Evolutionary conservation across 2,113 vertebrate species (phyloP).

Genomic region (Trochalopteron elliotii): DNA sequence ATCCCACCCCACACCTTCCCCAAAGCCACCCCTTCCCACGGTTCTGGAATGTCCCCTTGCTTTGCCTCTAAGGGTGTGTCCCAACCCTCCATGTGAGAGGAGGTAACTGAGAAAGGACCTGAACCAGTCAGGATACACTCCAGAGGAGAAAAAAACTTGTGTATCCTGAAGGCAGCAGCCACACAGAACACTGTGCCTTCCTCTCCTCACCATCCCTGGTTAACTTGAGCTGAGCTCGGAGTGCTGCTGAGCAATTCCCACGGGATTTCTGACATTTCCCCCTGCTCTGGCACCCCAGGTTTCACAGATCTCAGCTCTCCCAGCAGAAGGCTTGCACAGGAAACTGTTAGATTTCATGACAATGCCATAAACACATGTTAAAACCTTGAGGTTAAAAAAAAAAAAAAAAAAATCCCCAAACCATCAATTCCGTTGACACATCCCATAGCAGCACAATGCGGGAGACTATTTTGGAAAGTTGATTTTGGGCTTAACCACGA

Average conservation of each 20-base stretch:
- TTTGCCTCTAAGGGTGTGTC: neutral
- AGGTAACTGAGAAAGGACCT: neutral
- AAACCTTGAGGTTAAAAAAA: neutral
- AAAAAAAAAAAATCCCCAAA: neutral
- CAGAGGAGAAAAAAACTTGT: neutral
- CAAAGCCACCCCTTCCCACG: neutral
- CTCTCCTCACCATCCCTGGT: no score
- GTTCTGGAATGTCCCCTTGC: neutral
- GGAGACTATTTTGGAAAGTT: neutral
- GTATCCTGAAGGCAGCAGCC: neutral
- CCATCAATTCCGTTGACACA: neutral
- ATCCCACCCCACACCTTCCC: neutral
- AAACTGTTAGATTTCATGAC: neutral
- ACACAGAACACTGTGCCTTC: neutral
- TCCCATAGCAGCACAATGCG: rapidly evolving
- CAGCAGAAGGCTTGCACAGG: neutral
- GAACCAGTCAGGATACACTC: neutral
- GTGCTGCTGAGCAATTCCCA: neutral
- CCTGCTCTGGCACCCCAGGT: neutral
- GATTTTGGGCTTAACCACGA: neutral
- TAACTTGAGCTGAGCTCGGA: neutral
- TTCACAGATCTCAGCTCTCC: neutral
- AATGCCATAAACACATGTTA: neutral
- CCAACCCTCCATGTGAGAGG: neutral
- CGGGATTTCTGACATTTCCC: no score